These are phyloP conservation scores for Calephelis virginiensis DNA, from an alignment of 1,140 invertebrate genomes.

Conservation along the genomic window DNA sequence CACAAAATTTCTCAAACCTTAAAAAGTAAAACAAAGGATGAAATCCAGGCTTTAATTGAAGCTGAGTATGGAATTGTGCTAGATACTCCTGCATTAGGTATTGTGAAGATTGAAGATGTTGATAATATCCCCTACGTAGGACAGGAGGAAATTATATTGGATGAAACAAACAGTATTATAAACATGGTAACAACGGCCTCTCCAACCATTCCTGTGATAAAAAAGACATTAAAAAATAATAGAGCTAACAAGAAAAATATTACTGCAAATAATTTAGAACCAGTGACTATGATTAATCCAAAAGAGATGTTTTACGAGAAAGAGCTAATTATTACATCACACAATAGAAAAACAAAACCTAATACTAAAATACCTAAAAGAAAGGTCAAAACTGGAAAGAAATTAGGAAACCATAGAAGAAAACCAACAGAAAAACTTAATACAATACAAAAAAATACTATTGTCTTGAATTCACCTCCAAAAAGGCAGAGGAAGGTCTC, in stretches of 20 bases:
- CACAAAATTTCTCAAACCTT: conserved; percentile 81
- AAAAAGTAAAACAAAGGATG: conserved; percentile 80
- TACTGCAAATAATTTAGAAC: conserved; percentile 19
- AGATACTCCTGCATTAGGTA: conserved; percentile 43
- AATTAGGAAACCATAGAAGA: conserved; percentile 65
- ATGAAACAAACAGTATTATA: conserved; percentile 77
- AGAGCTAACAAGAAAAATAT: not conserved
- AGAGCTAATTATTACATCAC: conserved; percentile 52
- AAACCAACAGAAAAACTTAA: conserved; percentile 58
- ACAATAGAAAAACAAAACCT: conserved; percentile 45
- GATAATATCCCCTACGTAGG: conserved; percentile 47
- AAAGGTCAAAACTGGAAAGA: conserved; percentile 53
- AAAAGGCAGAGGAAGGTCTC: conserved; percentile 54
- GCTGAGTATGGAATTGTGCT: conserved; percentile 68
- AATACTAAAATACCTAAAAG: conserved; percentile 48
- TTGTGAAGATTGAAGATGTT: conserved; percentile 43
- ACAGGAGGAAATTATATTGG: conserved; percentile 63
- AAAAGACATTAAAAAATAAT: conserved; percentile 40
- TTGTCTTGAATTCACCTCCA: conserved; percentile 51
- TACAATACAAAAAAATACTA: conserved; percentile 47
- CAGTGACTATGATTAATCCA: conserved; percentile 34
- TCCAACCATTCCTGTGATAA: conserved; percentile 65
- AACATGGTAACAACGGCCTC: conserved; percentile 76
- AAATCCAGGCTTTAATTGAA: conserved; percentile 78
- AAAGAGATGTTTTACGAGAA: conserved; percentile 61